phyloP scores from a whole-genome alignment of 1,140 invertebrate genomes.

The Drosophila micromelanica region DNA sequence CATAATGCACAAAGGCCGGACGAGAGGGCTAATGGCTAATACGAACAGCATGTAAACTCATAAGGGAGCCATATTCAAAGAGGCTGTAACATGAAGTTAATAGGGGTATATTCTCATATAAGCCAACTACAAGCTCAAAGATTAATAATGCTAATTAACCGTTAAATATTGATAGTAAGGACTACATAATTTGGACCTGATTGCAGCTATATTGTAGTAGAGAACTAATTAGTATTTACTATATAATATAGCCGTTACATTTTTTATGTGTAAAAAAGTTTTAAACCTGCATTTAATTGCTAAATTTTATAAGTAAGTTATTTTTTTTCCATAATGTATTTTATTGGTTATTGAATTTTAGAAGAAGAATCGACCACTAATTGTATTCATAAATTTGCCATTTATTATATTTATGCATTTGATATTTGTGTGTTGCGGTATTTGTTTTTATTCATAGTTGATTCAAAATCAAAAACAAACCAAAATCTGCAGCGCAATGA shows the following conservation, averaged over 20 bases:
- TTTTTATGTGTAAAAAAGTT: too few relatives aligned
- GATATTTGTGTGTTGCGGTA: not conserved
- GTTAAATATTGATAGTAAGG: not conserved
- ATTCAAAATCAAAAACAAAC: not conserved
- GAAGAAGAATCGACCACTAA: conserved; percentile 1
- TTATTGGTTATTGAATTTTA: not conserved
- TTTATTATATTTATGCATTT: conserved; percentile 5
- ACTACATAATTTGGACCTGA: not conserved
- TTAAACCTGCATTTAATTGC: too few relatives aligned
- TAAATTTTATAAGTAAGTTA: too few relatives aligned
- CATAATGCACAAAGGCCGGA: conserved; percentile 62
- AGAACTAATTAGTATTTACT: too few relatives aligned
- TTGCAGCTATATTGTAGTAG: too few relatives aligned
- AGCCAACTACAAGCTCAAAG: conserved; percentile 54
- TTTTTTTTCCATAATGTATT: not conserved
- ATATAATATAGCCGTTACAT: too few relatives aligned
- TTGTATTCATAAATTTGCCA: conserved; percentile 3
- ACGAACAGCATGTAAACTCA: conserved; percentile 4
- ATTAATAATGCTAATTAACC: conserved; percentile 42
- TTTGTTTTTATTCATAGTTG: not conserved
- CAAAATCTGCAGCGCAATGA: not conserved
- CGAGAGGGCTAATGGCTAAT: conserved; percentile 47
- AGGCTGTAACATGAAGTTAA: not conserved
- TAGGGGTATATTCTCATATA: conserved; percentile 29
- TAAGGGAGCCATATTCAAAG: not conserved